These are phyloP conservation scores for Peucedramus taeniatus DNA, from an alignment of 2,113 vertebrate species.

Conservation along the genomic window DNA sequence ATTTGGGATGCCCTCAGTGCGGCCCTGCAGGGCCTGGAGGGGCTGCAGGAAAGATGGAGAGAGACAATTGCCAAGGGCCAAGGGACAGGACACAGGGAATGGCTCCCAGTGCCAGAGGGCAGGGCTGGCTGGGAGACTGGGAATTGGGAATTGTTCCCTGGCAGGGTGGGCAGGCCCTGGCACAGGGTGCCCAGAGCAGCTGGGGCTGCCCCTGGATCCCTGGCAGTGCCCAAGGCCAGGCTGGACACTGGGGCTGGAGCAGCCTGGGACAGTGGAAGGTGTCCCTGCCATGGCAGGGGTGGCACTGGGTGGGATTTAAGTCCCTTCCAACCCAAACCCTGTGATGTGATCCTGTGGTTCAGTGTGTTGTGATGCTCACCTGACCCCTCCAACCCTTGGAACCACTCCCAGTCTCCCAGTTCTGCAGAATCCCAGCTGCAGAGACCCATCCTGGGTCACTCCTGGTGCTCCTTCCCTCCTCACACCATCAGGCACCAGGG, in stretches of 20 bases:
- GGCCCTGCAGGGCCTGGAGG: neutral
- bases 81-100: neutral
- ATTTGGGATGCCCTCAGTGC: fast-evolving
- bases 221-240: neutral
- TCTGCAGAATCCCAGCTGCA: neutral
- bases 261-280: neutral
- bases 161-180: neutral
- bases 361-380: neutral
- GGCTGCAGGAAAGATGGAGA: neutral
- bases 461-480: neutral
- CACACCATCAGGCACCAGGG: neutral
- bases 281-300: neutral
- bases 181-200: neutral
- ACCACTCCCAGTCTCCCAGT: neutral
- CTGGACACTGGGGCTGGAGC: neutral
- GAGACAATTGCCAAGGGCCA: neutral
- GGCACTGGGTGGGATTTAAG: fast-evolving
- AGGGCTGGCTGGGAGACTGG: neutral
- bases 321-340: no score
- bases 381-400: neutral
- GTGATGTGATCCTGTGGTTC: neutral
- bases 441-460: fast-evolving
- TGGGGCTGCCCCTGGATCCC: neutral
- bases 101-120: neutral
- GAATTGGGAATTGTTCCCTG: neutral